These are phyloP conservation scores for Acholoe squamosa DNA, from an alignment of 2,888 invertebrate genomes.

Conservation along the genomic window DNA sequence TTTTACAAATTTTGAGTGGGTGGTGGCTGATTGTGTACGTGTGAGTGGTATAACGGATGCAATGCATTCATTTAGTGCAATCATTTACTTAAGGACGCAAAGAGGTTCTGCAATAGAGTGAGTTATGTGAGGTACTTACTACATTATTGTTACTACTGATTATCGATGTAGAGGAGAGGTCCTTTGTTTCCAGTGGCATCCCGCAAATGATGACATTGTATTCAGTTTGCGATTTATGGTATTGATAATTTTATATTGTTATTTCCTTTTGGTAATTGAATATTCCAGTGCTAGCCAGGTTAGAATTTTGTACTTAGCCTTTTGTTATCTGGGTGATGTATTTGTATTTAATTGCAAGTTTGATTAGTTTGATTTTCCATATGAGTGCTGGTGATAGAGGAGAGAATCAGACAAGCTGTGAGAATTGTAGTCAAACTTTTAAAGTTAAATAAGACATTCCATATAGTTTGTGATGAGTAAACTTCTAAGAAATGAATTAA, in stretches of 20 bases:
- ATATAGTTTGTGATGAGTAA: slow-evolving; percentile 44
- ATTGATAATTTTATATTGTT: slow-evolving; percentile 24
- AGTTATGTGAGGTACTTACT: slow-evolving; percentile 8
- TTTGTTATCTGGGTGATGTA: neutral
- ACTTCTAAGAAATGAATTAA: slow-evolving; percentile 5
- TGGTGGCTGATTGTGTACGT: neutral
- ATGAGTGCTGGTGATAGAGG: neutral
- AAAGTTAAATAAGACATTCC: slow-evolving; percentile 30
- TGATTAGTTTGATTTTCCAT: neutral
- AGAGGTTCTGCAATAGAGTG: neutral
- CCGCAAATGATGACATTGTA: slow-evolving; percentile 32
- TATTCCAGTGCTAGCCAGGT: slow-evolving; percentile 34
- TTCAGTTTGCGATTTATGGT: slow-evolving; percentile 26
- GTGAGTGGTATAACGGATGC: neutral
- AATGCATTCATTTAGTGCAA: slow-evolving; percentile 27
- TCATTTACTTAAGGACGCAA: slow-evolving; percentile 2
- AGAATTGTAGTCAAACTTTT: neutral
- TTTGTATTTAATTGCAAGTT: neutral
- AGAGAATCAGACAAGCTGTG: neutral
- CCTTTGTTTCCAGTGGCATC: slow-evolving; percentile 12
- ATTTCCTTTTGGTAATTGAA: slow-evolving; percentile 42
- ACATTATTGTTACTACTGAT: neutral
- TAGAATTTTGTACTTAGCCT: slow-evolving; percentile 40
- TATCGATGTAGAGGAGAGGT: neutral
- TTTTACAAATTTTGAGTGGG: neutral